Conservation (phyloP, 2,888 invertebrate species). For the Perithous albicinctus region DNA sequence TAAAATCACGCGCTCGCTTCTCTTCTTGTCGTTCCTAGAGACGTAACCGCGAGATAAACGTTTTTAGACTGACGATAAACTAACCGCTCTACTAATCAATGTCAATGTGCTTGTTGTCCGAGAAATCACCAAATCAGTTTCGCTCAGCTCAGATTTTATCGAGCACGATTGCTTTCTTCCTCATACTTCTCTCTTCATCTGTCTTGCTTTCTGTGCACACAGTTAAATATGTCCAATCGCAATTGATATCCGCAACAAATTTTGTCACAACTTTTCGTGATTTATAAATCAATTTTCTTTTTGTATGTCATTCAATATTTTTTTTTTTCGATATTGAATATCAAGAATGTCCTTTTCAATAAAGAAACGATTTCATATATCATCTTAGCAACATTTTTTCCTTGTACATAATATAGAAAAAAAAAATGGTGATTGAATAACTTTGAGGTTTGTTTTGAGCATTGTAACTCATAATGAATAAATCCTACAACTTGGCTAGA, state of each 20-base stretch:
- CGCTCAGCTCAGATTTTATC: neutral
- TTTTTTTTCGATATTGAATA: too few relatives aligned
- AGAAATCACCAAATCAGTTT: conserved; percentile 31
- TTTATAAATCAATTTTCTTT: neutral
- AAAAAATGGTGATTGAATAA: neutral
- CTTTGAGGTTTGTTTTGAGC: neutral
- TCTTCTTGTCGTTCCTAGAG: neutral
- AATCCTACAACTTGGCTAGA: too few relatives aligned
- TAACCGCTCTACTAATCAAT: conserved; percentile 30
- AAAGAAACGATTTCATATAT: too few relatives aligned
- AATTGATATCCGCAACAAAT: neutral
- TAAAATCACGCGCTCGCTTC: neutral
- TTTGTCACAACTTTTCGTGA: neutral
- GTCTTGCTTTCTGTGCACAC: neutral
- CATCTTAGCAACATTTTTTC: too few relatives aligned
- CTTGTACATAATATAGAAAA: too few relatives aligned
- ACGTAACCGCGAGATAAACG: conserved; percentile 12
- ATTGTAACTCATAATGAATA: neutral
- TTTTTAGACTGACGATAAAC: neutral
- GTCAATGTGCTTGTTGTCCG: conserved; percentile 7
- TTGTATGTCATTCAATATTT: neutral
- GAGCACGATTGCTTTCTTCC: neutral
- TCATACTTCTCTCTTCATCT: neutral
- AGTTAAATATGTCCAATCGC: neutral
- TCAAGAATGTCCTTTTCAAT: too few relatives aligned